Percentiles rank a stretch among this genome's conserved stretches.
Evolutionary conservation across 2,113 vertebrate genomes (phyloP).

Genomic region (Gallinago undulata): DNA sequence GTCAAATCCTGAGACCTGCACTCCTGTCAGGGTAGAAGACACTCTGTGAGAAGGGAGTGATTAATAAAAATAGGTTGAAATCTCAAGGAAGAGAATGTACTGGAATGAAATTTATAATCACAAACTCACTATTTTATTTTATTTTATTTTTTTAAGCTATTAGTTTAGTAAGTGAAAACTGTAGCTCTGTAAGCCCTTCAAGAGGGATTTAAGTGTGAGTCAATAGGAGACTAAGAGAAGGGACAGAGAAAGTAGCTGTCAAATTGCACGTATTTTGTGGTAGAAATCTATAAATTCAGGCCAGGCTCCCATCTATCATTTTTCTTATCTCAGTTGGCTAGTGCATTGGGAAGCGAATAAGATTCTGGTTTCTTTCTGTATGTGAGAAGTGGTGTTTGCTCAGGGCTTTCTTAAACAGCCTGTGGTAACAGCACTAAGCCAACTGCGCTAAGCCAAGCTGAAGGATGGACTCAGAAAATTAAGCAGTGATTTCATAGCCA

Average conservation of each 20-base stretch:
- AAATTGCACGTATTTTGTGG: background rate
- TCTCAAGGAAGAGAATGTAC: background rate
- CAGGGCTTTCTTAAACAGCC: background rate
- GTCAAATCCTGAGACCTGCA: background rate
- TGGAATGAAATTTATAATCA: slow-evolving; percentile 21
- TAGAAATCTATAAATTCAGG: slow-evolving; percentile 58
- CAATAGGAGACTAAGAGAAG: slow-evolving; percentile 26
- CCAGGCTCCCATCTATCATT: slow-evolving; percentile 43
- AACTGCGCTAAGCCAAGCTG: background rate
- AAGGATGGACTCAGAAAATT: background rate
- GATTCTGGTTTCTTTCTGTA: background rate
- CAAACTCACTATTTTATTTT: background rate
- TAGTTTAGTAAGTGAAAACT: slow-evolving; percentile 5
- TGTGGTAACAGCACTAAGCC: background rate
- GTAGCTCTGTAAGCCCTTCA: slow-evolving; percentile 18
- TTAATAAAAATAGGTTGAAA: slow-evolving; percentile 25
- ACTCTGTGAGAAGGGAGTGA: background rate
- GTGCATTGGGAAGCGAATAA: background rate
- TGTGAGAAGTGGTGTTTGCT: background rate
- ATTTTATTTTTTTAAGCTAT: background rate
- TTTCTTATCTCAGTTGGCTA: slow-evolving; percentile 40
- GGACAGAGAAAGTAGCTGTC: slow-evolving; percentile 35
- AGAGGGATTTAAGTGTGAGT: slow-evolving; percentile 26
- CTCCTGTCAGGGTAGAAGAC: background rate
- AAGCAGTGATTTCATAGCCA: background rate